Base-by-base conservation (phyloP, 2,113 vertebrate species). In the Clupea harengus region DNA sequence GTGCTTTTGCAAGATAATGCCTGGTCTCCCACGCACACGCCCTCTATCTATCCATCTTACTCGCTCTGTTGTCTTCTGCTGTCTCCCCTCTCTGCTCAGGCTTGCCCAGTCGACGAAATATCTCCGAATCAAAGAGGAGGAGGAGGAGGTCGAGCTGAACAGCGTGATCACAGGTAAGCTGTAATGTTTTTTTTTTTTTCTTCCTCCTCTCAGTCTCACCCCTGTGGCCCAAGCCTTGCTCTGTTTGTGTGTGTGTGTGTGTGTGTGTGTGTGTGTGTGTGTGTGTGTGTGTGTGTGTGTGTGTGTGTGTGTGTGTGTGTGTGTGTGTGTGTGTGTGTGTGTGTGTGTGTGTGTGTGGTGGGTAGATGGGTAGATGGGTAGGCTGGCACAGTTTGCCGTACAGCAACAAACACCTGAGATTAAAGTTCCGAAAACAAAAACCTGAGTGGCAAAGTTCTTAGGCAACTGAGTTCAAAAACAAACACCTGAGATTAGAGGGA, bases 101-200 rank as follows among this genome's bases (percentile, higher is more conserved):
- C 88, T 89, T 75, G 67, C 92, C 86, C 91, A 92, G 84, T 91
- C 94, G 87, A 88, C 93, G 89, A 95, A 95, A 89, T 93, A 94
- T 87, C 91, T 96, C 88, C 88, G 92, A 93, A 94, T 95, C 83
- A 94, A 95, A 94, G 86, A 92, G 67, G 92, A 95, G 90, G 93
- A 95, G 90, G 91, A 94, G 90, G 92, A 91, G 83, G 83, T 87
- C 89, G 87, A 90, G 83, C 86, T 91, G 75, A 83, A 92, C 87
- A 93, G 92, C 86, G 81, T 87, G 84, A 92, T 93, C 85, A 90
- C 86, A 93, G 90, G 90, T 94, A 91, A 92, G 88, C 28, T 28
- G 6, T 86, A 18, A 45, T 64, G 60, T 49, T 46, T 9, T 50
- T 46, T 82, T 49, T 11, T 13, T 82, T 22, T 50, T 28, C 6